Base-by-base conservation (phyloP, 2,797 vertebrate species). In the Artibeus lituratus region DNA sequence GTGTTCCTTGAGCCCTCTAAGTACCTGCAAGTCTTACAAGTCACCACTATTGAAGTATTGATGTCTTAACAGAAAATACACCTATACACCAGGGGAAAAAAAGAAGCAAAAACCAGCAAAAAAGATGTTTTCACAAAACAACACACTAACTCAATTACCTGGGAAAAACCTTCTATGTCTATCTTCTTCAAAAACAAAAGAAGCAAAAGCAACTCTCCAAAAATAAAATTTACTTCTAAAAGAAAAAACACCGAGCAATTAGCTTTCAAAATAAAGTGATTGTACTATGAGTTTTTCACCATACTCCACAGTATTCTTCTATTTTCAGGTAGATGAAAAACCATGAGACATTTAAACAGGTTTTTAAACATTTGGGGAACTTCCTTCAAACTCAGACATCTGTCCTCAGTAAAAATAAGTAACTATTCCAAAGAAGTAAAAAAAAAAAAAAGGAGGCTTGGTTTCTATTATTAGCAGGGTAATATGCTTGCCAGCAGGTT, bases 241-340 rank as follows among this genome's bases (percentile, higher is more conserved):
- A 69, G 67, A 87, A 95, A 18, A 87, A 95, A 83, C 10, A 51
- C 1, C 82, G 90, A 15, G 44, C 11, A 91, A 18, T 37, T 83
- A 49, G 44, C 29, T 84, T 94, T 95, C 49, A 44, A 86, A 90
- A 80, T 90, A 77, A 57, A 94, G 1, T 2, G 29, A 65, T 8
- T 49, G 1, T 35, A 73, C 4, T 62, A 65, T 29, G 11, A 42
- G 37, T 10, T 70, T 67, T 80, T 53, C 55, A 82, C 21, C 7
- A 89, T 55, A 29, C 11, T 12, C 12, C 10, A 39, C 59, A 51
- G 24, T 39, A 67, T 76, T 85, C 0, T 76, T 74, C 7, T 83
- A 21, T 73, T 80, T 92, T 85, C 55, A 77, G 7, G 21, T 81
- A 84, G 92, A 72, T 74, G 90, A 39, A 76, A 93, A 94, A 49